phyloP scores from a whole-genome alignment of 2,888 invertebrate species.

The Netelia melanura region DNA sequence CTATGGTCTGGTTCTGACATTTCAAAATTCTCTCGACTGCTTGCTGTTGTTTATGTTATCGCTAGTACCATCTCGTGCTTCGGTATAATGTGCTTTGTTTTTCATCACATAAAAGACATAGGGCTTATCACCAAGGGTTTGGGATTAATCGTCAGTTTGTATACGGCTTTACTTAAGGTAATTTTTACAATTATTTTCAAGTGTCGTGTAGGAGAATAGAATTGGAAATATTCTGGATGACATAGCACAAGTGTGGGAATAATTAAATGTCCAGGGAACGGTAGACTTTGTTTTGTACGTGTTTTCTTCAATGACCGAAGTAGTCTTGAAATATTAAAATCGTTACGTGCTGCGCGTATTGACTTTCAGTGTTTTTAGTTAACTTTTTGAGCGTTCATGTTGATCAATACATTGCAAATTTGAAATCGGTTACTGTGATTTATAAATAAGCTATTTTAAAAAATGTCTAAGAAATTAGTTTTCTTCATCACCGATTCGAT shows the following conservation, averaged over 20 bases:
- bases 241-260: not conserved
- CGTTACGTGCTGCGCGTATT: no score
- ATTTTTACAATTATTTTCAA: not conserved
- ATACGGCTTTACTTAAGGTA: slow-evolving; percentile 48
- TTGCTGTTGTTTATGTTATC: slow-evolving; percentile 15
- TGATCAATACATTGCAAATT: no score
- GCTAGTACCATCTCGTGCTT: not conserved
- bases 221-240: not conserved
- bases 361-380: no score
- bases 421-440: no score
- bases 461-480: no score
- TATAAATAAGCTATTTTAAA: no score
- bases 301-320: no score
- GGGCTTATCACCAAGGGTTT: slow-evolving; percentile 44
- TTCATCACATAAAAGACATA: slow-evolving; percentile 30
- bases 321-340: no score
- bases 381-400: no score
- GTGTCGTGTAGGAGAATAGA: not conserved
- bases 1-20: slow-evolving; percentile 44
- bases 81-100: slow-evolving; percentile 42
- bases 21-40: not conserved
- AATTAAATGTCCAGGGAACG: not conserved
- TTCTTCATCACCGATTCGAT: no score
- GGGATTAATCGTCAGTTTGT: slow-evolving; percentile 33
- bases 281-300: no score